Conservation (phyloP, 1,140 invertebrate genomes). For the Drosophila quadrilineata region DNA sequence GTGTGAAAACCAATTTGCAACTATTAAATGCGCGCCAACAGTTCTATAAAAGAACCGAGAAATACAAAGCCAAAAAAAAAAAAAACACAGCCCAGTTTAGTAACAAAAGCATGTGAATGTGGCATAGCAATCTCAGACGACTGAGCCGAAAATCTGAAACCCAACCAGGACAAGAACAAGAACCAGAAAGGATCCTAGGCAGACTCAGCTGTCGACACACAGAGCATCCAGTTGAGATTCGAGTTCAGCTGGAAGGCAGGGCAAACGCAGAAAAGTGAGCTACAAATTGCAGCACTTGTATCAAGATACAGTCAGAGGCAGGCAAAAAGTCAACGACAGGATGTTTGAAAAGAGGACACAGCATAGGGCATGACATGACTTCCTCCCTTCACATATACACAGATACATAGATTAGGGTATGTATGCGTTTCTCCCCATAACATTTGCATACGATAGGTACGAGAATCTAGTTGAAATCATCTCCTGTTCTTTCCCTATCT, state of each 20-base stretch:
- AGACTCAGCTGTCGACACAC: background rate
- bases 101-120: slow-evolving; percentile 55
- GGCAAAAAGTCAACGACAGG: slow-evolving; percentile 48
- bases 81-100: slow-evolving; percentile 42
- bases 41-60: too few species aligned
- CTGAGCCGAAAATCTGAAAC: background rate
- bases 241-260: slow-evolving; percentile 17
- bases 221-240: background rate
- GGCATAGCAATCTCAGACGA: slow-evolving; percentile 27
- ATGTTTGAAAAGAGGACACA: slow-evolving; percentile 35
- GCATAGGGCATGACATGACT: background rate
- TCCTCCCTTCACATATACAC: background rate
- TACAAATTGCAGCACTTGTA: slow-evolving; percentile 76
- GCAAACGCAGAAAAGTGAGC: slow-evolving; percentile 36
- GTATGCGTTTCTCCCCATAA: slow-evolving; percentile 6
- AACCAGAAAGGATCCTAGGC: background rate
- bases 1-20: slow-evolving; percentile 73
- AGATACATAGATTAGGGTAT: background rate
- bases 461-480: background rate
- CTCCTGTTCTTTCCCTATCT: background rate
- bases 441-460: slow-evolving; percentile 49
- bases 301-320: slow-evolving; percentile 65
- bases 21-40: slow-evolving; percentile 71
- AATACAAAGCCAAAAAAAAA: slow-evolving; percentile 47
- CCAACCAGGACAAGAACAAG: slow-evolving; percentile 1